These are phyloP conservation scores for Tetragnatha montana DNA, from an alignment of 2,888 invertebrate genomes.

Conservation along the genomic window DNA sequence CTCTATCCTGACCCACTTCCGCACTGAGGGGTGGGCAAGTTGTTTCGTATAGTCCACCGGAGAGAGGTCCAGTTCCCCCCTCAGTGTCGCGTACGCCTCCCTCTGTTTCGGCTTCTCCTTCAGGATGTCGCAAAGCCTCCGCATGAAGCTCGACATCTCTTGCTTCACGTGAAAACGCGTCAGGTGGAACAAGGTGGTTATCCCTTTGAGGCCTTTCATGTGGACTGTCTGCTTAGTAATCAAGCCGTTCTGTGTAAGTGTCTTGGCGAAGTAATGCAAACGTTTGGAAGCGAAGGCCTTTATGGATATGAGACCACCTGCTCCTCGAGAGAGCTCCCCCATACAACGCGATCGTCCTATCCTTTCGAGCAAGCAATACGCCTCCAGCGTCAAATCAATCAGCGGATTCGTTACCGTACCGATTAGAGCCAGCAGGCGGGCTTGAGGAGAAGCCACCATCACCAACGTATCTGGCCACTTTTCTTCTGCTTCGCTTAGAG, in stretches of 20 bases:
- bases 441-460: constrained; percentile 83
- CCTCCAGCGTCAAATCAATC: constrained; percentile 79
- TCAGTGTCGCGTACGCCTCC: constrained; percentile 72
- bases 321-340: constrained; percentile 84
- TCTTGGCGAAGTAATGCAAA: constrained; percentile 82
- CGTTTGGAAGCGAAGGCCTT: constrained; percentile 77
- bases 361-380: constrained; percentile 84
- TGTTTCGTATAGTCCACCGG: constrained; percentile 59
- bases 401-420: constrained; percentile 77
- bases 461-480: constrained; percentile 82
- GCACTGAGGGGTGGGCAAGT: constrained; percentile 37
- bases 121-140: constrained; percentile 79
- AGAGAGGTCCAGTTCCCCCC: constrained; percentile 35
- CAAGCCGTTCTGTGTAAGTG: constrained; percentile 80
- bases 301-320: constrained; percentile 78
- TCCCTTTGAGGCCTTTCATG: constrained; percentile 67
- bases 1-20: constrained; percentile 72
- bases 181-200: constrained; percentile 75
- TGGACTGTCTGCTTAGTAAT: constrained; percentile 80
- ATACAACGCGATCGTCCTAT: constrained; percentile 83
- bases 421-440: constrained; percentile 80
- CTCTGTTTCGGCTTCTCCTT: constrained; percentile 78
- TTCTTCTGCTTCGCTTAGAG: constrained; percentile 78
- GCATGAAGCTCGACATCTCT: constrained; percentile 79
- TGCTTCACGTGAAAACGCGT: constrained; percentile 80